Conservation (phyloP, 2,113 vertebrate species). For the Anarhynchus alexandrinus region DNA sequence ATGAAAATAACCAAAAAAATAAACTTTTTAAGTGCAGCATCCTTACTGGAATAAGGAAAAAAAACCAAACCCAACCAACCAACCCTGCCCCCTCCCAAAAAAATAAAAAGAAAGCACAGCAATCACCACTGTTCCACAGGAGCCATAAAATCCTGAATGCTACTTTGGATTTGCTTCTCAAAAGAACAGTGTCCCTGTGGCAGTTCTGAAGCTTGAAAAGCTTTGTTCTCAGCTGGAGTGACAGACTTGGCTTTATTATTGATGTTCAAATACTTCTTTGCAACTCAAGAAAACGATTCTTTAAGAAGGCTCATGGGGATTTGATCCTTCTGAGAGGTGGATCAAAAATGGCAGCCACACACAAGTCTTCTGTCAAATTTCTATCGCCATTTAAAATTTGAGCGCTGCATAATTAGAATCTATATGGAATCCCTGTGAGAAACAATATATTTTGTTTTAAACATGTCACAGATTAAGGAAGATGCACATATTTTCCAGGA, state of each 20-base stretch:
- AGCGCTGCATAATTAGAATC: neutral
- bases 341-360: neutral
- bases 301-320: neutral
- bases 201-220: constrained; percentile 16
- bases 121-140: neutral
- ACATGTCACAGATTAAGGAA: neutral
- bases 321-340: neutral
- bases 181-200: neutral
- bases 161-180: constrained; percentile 24
- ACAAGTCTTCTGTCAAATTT: neutral
- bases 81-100: too few relatives aligned
- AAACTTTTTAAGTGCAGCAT: neutral
- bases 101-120: neutral
- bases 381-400: neutral
- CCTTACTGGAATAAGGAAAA: neutral
- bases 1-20: neutral
- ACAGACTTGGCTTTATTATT: constrained; percentile 9
- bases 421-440: neutral
- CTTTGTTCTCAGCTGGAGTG: constrained; percentile 44
- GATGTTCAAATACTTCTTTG: constrained; percentile 33
- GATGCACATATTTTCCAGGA: neutral
- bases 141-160: neutral
- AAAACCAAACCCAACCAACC: too few relatives aligned
- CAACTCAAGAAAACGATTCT: neutral
- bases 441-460: neutral